These are phyloP conservation scores for Laticauda laticaudata DNA, from an alignment of 2,113 vertebrate genomes.

Conservation along the genomic window DNA sequence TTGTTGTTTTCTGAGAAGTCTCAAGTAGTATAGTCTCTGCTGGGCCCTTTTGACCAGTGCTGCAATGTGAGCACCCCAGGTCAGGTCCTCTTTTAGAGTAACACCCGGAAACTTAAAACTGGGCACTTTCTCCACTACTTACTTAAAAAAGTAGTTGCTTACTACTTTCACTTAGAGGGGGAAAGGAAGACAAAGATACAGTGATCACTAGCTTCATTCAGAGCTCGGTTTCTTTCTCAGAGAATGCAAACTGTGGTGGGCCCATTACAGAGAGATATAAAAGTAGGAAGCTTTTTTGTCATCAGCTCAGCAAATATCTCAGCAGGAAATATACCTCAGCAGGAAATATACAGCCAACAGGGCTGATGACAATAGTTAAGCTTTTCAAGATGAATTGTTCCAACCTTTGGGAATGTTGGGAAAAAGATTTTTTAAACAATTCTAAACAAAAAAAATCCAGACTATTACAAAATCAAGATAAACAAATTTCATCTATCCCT, in stretches of 20 bases:
- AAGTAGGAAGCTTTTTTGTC: background rate
- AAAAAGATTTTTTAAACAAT: background rate
- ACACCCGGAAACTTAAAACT: too few relatives aligned
- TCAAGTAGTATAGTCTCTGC: too few relatives aligned
- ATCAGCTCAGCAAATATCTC: background rate
- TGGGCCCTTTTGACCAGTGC: too few relatives aligned
- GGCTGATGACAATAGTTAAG: background rate
- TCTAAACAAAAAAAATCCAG: background rate
- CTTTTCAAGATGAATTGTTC: background rate
- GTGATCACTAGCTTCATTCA: background rate
- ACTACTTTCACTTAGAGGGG: constrained; percentile 38
- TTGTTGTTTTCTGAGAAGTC: too few relatives aligned
- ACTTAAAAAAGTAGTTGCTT: constrained; percentile 30
- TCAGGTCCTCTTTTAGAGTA: too few relatives aligned
- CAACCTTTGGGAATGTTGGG: background rate
- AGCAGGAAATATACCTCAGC: background rate
- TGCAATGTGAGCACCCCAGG: too few relatives aligned
- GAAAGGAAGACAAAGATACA: background rate
- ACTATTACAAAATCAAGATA: background rate
- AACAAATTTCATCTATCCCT: background rate
- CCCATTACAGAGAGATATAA: background rate
- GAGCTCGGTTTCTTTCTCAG: background rate
- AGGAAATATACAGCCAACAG: background rate
- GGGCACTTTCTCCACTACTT: too few relatives aligned
- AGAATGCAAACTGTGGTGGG: background rate